A percentile compares a stretch with the other conserved stretches of the same genome.
These are phyloP conservation scores for Lottia scabra DNA, from an alignment of 2,888 invertebrate genomes.

Conservation along the genomic window DNA sequence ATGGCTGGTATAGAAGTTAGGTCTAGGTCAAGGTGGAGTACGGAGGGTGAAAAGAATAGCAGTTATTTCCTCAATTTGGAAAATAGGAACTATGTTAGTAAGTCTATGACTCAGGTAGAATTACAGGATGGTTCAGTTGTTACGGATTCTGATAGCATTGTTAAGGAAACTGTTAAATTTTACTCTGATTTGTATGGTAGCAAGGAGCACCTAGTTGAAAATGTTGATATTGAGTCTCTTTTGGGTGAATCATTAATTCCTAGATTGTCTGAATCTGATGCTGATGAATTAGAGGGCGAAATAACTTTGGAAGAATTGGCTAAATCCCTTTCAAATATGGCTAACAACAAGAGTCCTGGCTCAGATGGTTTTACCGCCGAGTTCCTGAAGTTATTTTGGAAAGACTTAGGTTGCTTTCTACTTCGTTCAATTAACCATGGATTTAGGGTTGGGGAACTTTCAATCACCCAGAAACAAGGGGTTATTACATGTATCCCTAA, in stretches of 20 bases:
- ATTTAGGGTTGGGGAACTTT: constrained; percentile 19
- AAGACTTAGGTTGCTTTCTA: constrained; percentile 9
- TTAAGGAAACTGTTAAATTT: constrained; percentile 8
- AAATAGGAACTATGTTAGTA: not conserved
- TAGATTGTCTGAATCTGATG: too few relatives aligned
- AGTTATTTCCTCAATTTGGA: too few relatives aligned
- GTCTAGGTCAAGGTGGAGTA: not conserved
- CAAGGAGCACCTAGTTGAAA: too few relatives aligned
- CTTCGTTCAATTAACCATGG: constrained; percentile 9
- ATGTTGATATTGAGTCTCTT: too few relatives aligned
- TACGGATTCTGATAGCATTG: constrained; percentile 1
- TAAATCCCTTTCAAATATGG: not conserved
- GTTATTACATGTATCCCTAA: constrained; percentile 29
- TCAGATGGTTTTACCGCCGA: constrained; percentile 22
- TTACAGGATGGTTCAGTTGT: not conserved
- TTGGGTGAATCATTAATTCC: too few relatives aligned
- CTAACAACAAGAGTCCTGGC: constrained; percentile 22
- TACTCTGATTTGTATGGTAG: too few relatives aligned
- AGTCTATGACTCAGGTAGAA: not conserved
- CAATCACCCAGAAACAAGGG: constrained; percentile 28
- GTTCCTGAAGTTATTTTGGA: constrained; percentile 26
- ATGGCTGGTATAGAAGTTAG: not conserved
- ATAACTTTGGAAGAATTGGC: not conserved
- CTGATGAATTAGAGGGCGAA: too few relatives aligned
- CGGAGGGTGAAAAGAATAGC: not conserved